Evolutionary conservation across 2,797 vertebrate genomes (phyloP).

Genomic region (Chaetodon trifasciatus): DNA sequence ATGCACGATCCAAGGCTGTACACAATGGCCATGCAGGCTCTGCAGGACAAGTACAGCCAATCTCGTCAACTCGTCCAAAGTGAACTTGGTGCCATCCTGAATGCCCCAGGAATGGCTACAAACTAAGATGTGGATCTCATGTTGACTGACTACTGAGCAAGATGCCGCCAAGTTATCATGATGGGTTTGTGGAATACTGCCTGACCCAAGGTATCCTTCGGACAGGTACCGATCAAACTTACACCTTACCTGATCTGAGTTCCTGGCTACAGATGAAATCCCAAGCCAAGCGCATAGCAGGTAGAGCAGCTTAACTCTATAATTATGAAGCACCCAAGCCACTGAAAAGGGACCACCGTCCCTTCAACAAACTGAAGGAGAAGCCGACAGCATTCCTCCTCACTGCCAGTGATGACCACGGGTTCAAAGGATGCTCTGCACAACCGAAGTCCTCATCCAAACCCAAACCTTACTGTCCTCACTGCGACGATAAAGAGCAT

Average conservation of each 20-base stretch:
- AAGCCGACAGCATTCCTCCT: background rate
- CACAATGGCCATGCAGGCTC: conserved; percentile 23
- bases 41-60: conserved; percentile 38
- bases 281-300: conserved; percentile 27
- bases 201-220: conserved; percentile 37
- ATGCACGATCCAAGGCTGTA: conserved; percentile 42
- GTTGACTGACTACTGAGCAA: conserved; percentile 51
- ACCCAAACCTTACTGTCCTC: conserved; percentile 27
- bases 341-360: background rate
- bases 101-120: conserved; percentile 32
- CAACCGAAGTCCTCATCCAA: background rate
- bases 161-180: conserved; percentile 31
- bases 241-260: conserved; percentile 35
- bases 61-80: conserved; percentile 18
- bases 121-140: conserved; percentile 52
- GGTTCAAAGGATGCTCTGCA: background rate
- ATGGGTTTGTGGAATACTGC: conserved; percentile 53
- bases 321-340: background rate
- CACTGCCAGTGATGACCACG: background rate
- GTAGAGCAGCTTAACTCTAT: conserved; percentile 25
- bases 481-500: conserved; percentile 28
- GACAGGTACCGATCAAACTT: conserved; percentile 34
- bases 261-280: conserved; percentile 49
- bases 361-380: background rate
- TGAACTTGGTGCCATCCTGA: no score